These are phyloP conservation scores for Porites rus DNA, from an alignment of 92 coral and sea anemone genomes.

Conservation along the genomic window DNA sequence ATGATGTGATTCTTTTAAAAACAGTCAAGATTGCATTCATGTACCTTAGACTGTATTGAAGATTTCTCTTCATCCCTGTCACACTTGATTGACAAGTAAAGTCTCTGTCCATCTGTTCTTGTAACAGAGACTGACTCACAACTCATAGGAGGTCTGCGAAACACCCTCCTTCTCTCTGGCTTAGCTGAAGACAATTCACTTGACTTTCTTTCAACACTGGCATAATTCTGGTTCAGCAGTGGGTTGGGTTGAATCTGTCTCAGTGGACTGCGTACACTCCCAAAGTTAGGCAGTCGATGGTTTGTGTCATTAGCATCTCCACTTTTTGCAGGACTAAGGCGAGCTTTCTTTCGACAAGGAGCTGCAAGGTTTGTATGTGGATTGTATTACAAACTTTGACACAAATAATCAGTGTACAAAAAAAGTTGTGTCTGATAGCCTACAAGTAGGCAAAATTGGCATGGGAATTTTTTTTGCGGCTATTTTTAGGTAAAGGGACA, in stretches of 20 bases:
- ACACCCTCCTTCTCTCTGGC: constrained; percentile 51
- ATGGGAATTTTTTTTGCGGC: too few relatives aligned
- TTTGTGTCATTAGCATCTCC: neutral
- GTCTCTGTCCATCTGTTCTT: constrained; percentile 89
- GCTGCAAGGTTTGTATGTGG: constrained; percentile 30
- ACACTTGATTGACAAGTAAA: constrained; percentile 71
- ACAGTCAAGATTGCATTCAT: neutral
- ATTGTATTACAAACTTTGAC: too few relatives aligned
- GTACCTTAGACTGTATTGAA: constrained; percentile 4
- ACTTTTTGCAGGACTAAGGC: constrained; percentile 49
- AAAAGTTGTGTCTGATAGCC: too few relatives aligned
- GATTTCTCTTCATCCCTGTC: constrained; percentile 55
- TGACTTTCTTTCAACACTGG: constrained; percentile 23
- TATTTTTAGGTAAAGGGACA: too few relatives aligned
- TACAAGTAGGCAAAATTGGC: too few relatives aligned
- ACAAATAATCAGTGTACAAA: too few relatives aligned
- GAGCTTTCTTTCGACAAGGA: constrained; percentile 72
- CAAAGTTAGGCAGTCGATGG: neutral
- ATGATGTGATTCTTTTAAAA: neutral
- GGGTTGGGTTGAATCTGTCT: constrained; percentile 27
- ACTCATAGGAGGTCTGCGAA: constrained; percentile 86
- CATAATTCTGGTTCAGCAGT: neutral
- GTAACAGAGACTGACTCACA: constrained; percentile 82
- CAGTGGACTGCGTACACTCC: constrained; percentile 21
- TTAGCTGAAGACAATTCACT: constrained; percentile 10